These are phyloP conservation scores for Dromius quadrimaculatus DNA, from an alignment of 2,888 invertebrate genomes.

Conservation along the genomic window DNA sequence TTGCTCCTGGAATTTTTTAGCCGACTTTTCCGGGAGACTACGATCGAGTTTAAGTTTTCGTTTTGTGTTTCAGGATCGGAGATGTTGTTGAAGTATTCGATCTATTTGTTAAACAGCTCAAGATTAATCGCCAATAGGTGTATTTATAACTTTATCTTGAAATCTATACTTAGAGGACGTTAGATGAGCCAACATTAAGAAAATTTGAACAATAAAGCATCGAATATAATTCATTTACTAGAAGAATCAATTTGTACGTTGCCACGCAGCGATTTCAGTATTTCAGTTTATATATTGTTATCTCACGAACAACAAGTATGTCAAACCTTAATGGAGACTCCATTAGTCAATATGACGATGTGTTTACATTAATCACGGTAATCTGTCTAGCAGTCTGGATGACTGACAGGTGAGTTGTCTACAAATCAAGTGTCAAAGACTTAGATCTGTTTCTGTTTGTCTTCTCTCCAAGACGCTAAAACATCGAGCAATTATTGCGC, in stretches of 20 bases:
- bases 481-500: conserved; percentile 12
- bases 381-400: conserved; percentile 24
- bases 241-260: too few relatives aligned
- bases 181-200: too few relatives aligned
- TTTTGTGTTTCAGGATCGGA: background rate
- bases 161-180: background rate
- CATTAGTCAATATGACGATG: conserved; percentile 48
- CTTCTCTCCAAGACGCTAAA: background rate
- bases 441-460: conserved; percentile 33
- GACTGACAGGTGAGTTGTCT: conserved; percentile 52
- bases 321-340: conserved; percentile 47
- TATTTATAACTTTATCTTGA: background rate
- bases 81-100: conserved; percentile 7
- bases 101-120: background rate
- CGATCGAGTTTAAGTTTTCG: background rate
- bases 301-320: conserved; percentile 40
- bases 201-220: too few relatives aligned
- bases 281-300: conserved; percentile 19
- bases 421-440: conserved; percentile 33
- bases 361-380: conserved; percentile 51
- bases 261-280: too few relatives aligned
- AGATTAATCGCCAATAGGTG: background rate
- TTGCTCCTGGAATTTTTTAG: conserved; percentile 24
- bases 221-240: too few relatives aligned
- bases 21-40: conserved; percentile 6